Percentiles rank a stretch among this genome's conserved stretches.
phyloP scores from a whole-genome alignment of 2,113 vertebrate species.

The Proterorhinus semilunaris region DNA sequence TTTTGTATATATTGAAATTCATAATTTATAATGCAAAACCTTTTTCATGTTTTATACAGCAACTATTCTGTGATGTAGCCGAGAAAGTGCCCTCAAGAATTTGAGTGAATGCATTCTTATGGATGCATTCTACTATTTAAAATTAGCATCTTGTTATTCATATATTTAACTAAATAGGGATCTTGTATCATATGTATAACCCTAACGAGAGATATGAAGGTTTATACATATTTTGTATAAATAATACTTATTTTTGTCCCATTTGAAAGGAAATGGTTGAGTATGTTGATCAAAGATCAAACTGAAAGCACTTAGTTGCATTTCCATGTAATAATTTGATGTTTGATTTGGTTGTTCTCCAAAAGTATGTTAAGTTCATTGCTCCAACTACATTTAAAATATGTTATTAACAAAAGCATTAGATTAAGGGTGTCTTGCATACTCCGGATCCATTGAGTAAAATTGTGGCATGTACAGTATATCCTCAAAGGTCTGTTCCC shows the following conservation, averaged over 20 bases:
- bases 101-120: conserved; percentile 66
- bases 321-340: conserved; percentile 37
- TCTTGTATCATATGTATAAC: conserved; percentile 67
- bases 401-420: neutral
- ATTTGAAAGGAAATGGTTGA: conserved; percentile 25
- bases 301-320: conserved; percentile 70
- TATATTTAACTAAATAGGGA: conserved; percentile 40
- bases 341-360: conserved; percentile 12
- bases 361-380: conserved; percentile 18
- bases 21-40: conserved; percentile 77
- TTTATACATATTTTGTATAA: conserved; percentile 69
- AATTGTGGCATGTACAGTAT: conserved; percentile 8
- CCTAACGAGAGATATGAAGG: conserved; percentile 63
- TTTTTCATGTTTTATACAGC: conserved; percentile 76
- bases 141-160: conserved; percentile 34
- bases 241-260: conserved; percentile 61
- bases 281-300: conserved; percentile 58
- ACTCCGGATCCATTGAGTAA: conserved; percentile 14
- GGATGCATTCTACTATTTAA: conserved; percentile 46
- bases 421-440: conserved; percentile 28
- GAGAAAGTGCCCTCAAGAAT: conserved; percentile 72
- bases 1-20: conserved; percentile 75
- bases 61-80: conserved; percentile 64
- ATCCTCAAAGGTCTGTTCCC: conserved; percentile 19
- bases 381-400: conserved; percentile 8